Evolutionary conservation across 2,888 invertebrate species (phyloP).

Genomic region (Trachelus stipa): DNA sequence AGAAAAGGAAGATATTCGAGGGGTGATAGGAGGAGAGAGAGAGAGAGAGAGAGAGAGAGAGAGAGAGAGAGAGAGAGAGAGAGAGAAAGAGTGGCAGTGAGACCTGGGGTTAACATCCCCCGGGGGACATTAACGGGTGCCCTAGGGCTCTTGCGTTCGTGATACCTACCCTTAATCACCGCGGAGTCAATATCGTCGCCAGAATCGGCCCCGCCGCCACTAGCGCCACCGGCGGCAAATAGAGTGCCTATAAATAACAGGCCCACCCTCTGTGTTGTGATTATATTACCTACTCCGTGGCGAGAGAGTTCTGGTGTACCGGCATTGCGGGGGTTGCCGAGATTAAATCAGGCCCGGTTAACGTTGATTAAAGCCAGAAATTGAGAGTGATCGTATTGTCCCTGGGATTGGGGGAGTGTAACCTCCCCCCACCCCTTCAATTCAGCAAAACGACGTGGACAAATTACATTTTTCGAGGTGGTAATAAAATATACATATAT

Average conservation of each 20-base stretch:
- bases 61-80: no score
- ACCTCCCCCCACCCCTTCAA: conserved; percentile 1
- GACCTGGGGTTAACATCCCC: conserved; percentile 4
- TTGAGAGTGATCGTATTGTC: conserved; percentile 62
- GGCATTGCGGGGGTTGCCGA: conserved; percentile 32
- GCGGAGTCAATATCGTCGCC: conserved; percentile 45
- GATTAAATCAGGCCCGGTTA: conserved; percentile 66
- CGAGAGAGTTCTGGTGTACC: conserved; percentile 37
- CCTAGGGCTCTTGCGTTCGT: conserved; percentile 29
- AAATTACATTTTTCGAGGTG: not conserved
- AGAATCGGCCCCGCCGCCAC: conserved; percentile 32
- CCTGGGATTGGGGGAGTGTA: not conserved
- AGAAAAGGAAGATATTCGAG: no score
- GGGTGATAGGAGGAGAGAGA: no score
- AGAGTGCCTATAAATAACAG: conserved; percentile 64
- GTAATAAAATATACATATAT: not conserved
- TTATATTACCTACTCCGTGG: conserved; percentile 59
- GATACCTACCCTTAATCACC: conserved; percentile 40
- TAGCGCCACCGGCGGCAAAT: conserved; percentile 39
- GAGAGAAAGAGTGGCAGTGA: not conserved
- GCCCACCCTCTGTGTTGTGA: conserved; percentile 64
- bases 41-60: no score
- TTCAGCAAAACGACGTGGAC: not conserved
- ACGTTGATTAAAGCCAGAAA: conserved; percentile 66
- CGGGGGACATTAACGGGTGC: conserved; percentile 2